Conservation (phyloP, 64 coral and sea anemone species). For the Acropora tenuis region DNA sequence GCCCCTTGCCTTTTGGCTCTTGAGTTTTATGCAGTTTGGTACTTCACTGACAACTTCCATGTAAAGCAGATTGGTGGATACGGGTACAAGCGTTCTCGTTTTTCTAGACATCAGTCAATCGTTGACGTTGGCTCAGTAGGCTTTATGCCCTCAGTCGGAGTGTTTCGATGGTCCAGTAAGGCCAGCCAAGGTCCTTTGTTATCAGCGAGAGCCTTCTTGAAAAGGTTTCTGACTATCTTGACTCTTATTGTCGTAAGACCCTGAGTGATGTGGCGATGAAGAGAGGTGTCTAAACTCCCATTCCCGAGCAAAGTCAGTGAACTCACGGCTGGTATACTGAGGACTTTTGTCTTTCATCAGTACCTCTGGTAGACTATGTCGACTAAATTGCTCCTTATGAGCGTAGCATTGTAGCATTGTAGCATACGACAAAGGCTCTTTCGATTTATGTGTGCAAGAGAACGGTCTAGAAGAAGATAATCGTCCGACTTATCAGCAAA, state of each 20-base stretch:
- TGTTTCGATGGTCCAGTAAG: conserved; percentile 7
- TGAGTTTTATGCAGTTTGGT: not conserved
- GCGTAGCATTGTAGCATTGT: too few relatives aligned
- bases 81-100: not conserved
- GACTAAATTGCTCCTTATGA: too few relatives aligned
- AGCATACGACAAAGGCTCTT: too few relatives aligned
- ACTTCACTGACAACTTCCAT: conserved; percentile 30
- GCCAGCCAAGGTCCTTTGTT: conserved; percentile 27
- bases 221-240: conserved; percentile 32
- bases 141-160: conserved; percentile 10
- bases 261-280: conserved; percentile 1
- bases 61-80: conserved; percentile 39
- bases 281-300: not conserved
- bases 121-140: not conserved
- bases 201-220: conserved; percentile 23
- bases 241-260: conserved; percentile 31
- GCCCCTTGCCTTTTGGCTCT: conserved; percentile 23
- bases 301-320: not conserved
- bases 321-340: not conserved
- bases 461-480: too few relatives aligned
- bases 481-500: too few relatives aligned
- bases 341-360: not conserved
- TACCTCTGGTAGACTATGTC: not conserved
- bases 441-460: too few relatives aligned
- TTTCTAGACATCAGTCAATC: conserved; percentile 47